A percentile compares a stretch with the other conserved stretches of the same genome.
Evolutionary conservation across 2,797 vertebrate species (phyloP).

Genomic region (Nyctibius grandis): DNA sequence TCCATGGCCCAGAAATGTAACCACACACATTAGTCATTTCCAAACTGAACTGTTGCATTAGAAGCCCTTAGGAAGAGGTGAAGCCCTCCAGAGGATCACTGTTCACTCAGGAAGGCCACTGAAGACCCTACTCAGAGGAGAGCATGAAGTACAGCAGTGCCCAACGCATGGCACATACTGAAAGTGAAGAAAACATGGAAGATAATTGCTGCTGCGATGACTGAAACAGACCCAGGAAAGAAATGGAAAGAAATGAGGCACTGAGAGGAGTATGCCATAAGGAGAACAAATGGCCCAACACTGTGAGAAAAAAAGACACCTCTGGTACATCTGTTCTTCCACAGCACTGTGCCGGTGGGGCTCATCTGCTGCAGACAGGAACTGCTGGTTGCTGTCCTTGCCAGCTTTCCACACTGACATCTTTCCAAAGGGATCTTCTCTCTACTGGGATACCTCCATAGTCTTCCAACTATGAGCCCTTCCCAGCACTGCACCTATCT

Average conservation of each 20-base stretch:
- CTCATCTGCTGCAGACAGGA: background rate
- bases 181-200: background rate
- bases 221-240: background rate
- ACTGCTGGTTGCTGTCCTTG: background rate
- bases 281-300: background rate
- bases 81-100: background rate
- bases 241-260: background rate
- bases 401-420: background rate
- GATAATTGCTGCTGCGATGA: background rate
- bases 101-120: background rate
- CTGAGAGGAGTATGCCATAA: background rate
- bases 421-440: background rate
- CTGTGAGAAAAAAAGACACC: background rate
- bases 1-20: background rate
- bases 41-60: background rate
- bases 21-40: background rate
- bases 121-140: background rate
- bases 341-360: background rate
- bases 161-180: background rate
- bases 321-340: background rate
- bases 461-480: background rate
- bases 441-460: background rate
- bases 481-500: background rate
- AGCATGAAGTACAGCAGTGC: background rate
- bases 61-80: background rate